These are phyloP conservation scores for Cyrtonyx montezumae DNA, from an alignment of 2,113 vertebrate genomes.

Conservation along the genomic window DNA sequence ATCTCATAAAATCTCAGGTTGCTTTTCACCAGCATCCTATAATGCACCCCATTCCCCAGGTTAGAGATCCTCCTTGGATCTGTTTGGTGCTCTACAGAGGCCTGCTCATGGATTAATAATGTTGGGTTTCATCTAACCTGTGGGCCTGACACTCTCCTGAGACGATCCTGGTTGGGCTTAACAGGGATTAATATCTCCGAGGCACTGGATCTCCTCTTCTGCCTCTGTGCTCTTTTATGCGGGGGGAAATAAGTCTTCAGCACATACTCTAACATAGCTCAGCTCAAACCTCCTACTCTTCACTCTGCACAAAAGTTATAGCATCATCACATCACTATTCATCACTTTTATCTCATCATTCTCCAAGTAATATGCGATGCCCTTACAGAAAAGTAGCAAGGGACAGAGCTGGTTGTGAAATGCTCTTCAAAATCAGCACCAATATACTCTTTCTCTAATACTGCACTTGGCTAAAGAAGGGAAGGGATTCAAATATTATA, in stretches of 20 bases:
- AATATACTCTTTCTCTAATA: not conserved
- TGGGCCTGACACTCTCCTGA: not conserved
- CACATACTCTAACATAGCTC: not conserved
- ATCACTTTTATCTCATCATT: not conserved
- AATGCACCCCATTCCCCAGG: no score
- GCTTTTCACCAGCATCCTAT: not conserved
- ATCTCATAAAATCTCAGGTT: not conserved
- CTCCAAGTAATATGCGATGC: fast-evolving
- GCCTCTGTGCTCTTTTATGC: not conserved
- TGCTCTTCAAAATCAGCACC: slow-evolving; percentile 2
- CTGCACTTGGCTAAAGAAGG: slow-evolving; percentile 26
- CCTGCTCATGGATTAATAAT: fast-evolving
- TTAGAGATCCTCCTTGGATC: not conserved
- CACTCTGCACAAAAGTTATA: not conserved
- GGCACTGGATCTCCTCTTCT: not conserved
- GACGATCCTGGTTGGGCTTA: not conserved
- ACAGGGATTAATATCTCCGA: fast-evolving
- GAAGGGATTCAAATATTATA: slow-evolving; percentile 45
- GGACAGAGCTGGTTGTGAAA: not conserved
- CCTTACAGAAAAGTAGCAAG: not conserved
- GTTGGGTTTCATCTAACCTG: not conserved
- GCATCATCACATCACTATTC: not conserved
- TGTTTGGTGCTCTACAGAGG: fast-evolving
- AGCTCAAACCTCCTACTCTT: not conserved
- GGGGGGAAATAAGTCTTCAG: not conserved